Percentiles rank a stretch among this genome's conserved stretches.
Evolutionary conservation across 2,797 vertebrate genomes (phyloP).

Genomic region (Nyctibius grandis): DNA sequence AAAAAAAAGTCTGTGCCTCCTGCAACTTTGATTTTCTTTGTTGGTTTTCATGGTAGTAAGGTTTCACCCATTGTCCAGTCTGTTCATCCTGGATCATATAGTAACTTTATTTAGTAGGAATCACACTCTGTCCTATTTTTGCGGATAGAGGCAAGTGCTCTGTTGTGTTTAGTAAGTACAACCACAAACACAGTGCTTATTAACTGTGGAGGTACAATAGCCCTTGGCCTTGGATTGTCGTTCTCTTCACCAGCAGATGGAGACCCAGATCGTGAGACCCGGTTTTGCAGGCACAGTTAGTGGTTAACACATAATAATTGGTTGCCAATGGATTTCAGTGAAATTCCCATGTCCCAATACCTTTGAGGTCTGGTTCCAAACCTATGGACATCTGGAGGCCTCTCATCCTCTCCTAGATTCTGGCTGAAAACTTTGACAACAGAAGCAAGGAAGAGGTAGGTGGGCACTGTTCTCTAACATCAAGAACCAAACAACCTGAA

Average conservation of each 20-base stretch:
- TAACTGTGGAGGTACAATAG: neutral
- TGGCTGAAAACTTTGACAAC: neutral
- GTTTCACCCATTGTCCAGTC: neutral
- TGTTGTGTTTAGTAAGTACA: neutral
- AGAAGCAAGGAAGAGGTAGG: neutral
- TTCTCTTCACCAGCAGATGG: conserved; percentile 24
- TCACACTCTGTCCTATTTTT: neutral
- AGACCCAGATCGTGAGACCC: neutral
- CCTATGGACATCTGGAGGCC: neutral
- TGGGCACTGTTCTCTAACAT: neutral
- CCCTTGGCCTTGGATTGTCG: neutral
- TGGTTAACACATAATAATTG: neutral
- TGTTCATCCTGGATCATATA: neutral
- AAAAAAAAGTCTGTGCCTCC: neutral
- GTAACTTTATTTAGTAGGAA: neutral
- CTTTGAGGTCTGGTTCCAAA: neutral
- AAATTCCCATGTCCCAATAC: neutral
- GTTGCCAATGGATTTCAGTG: neutral
- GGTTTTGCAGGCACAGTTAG: neutral
- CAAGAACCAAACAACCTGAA: neutral
- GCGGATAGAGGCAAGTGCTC: neutral
- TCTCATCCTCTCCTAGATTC: neutral
- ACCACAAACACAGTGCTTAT: rapidly evolving
- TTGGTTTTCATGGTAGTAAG: neutral
- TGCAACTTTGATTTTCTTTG: neutral